Evolutionary conservation across 1,140 invertebrate genomes (phyloP).

Genomic region (Penaeus indicus): DNA sequence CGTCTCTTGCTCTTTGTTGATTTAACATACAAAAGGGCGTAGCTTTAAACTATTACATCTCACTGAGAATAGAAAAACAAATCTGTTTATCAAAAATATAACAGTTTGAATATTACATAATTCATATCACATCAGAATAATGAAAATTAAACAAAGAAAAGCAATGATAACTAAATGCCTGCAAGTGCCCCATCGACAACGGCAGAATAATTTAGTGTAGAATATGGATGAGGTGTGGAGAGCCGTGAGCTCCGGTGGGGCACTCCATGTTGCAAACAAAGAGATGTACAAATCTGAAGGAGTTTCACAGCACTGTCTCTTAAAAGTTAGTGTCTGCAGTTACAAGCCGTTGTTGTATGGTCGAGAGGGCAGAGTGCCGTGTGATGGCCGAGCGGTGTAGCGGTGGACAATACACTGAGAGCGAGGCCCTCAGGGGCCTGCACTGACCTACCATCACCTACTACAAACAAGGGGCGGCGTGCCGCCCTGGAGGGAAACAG

Average conservation of each 20-base stretch:
- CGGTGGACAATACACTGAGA: conserved; percentile 34
- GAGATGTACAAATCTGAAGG: conserved; percentile 58
- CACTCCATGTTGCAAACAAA: conserved; percentile 54
- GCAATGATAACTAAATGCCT: conserved; percentile 11
- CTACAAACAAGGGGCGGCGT: conserved; percentile 44
- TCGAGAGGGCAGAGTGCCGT: conserved; percentile 29
- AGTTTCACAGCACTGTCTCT: conserved; percentile 62
- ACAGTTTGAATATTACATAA: conserved; percentile 63
- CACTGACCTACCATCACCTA: conserved; percentile 30
- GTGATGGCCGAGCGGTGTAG: not conserved
- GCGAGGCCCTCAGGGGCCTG: not conserved
- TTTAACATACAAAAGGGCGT: conserved; percentile 37
- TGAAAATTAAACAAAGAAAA: conserved; percentile 16
- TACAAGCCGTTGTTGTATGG: conserved; percentile 59
- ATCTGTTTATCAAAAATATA: conserved; percentile 62
- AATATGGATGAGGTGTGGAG: conserved; percentile 19
- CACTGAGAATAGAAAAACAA: conserved; percentile 40
- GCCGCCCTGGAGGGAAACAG: conserved; percentile 52
- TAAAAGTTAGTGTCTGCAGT: conserved; percentile 62
- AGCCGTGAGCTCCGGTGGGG: conserved; percentile 18
- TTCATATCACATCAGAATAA: conserved; percentile 56
- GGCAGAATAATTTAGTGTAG: conserved; percentile 4
- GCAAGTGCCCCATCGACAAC: conserved; percentile 30
- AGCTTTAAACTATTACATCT: conserved; percentile 46
- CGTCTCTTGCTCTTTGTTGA: conserved; percentile 38